Evolutionary conservation across 2,888 invertebrate species (phyloP), one percentile per base, ranked within the genome.

Genomic region (Ophraella communa): DNA sequence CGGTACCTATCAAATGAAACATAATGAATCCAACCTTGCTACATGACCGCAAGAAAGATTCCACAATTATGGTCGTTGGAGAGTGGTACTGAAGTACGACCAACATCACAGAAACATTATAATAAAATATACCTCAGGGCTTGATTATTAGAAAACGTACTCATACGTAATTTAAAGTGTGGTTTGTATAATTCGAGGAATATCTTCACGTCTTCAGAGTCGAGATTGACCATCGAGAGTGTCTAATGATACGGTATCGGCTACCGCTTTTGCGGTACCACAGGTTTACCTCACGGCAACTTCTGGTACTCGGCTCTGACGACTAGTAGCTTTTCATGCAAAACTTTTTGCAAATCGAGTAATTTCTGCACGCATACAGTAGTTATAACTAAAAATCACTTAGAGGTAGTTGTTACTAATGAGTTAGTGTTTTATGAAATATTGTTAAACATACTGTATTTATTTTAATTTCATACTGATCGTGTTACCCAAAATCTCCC

Each of bases 171-270:
- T n/a, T n/a, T n/a, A n/a, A n/a, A n/a, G n/a, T 59, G 56, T 53
- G 66, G 55, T 39, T 62, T 51, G 39, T 62, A 65, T n/a, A n/a
- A 62, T 64, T 64, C 54, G 64, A 64, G 24, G 62, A 65, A 66
- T 66, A 66, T 58, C 66, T 52, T 55, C 66, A 66, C 66, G 66
- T 66, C 62, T 47, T 59, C n/a, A n/a, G n/a, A n/a, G 60, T 57
- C 27, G 49, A 45, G 57, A 24, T 39, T 39, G 39, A 14, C 39
- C 42, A 55, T 58, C 63, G 63, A 63, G 52, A 35, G 57, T 53
- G 52, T 45, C 64, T 74, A 74, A 74, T 74, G 71, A 74, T 70
- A 74, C 66, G 68, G 70, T 71, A 68, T 68, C 66, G 64, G 71
- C 72, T 72, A 72, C 74, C 72, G 69, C 72, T 68, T 58, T 63